Conservation (phyloP, 23 tunicate species). For the Ascidia mentula region DNA sequence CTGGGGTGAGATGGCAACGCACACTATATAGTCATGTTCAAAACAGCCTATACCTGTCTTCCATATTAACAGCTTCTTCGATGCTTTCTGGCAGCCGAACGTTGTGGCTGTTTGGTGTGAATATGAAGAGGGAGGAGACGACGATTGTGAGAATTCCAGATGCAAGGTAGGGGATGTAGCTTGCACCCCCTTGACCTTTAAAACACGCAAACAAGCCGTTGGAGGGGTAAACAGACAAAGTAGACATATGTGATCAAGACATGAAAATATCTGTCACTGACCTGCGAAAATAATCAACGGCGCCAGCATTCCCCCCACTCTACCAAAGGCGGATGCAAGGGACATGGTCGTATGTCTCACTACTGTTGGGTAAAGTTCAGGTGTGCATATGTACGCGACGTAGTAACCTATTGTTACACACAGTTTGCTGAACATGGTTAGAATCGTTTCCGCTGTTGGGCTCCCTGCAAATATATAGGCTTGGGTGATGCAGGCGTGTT, state of each 20-base stretch:
- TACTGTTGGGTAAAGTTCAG: not conserved
- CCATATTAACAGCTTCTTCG: not conserved
- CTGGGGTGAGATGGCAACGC: too few relatives aligned
- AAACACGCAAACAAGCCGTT: too few relatives aligned
- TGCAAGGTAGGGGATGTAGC: not conserved
- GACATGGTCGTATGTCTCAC: not conserved
- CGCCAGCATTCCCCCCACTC: not conserved
- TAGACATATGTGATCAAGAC: too few relatives aligned
- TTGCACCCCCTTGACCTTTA: not conserved
- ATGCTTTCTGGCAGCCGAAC: not conserved
- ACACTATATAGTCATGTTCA: too few relatives aligned
- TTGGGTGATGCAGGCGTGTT: too few relatives aligned
- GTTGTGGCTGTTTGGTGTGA: not conserved
- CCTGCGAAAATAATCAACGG: not conserved
- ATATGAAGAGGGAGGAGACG: not conserved
- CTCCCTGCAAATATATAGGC: too few relatives aligned
- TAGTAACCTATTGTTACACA: not conserved
- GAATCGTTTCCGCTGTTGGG: not conserved
- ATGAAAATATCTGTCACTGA: not conserved
- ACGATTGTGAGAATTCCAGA: not conserved
- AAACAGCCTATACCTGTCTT: not conserved
- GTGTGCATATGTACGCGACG: not conserved
- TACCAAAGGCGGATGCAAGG: not conserved
- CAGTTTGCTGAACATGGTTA: conserved; percentile 14
- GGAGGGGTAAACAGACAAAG: too few relatives aligned